Conservation (phyloP, 2,797 vertebrate genomes). For the Valencia hispanica region DNA sequence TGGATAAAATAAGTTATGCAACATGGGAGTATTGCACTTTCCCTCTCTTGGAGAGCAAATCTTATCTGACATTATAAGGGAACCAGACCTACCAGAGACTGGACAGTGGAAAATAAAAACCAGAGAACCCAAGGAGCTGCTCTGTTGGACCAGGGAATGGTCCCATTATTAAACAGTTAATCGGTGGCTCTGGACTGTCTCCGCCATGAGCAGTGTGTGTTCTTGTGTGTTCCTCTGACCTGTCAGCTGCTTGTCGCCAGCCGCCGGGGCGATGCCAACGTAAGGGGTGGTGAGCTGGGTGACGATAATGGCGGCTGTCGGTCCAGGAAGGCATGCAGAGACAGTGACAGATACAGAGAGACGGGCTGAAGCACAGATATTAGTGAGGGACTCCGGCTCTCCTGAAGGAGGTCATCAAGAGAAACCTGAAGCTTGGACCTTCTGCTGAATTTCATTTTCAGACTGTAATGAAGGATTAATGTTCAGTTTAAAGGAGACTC, state of each 20-base stretch:
- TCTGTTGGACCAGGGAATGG: no score
- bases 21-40: no score
- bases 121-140: no score
- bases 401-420: background rate
- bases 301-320: slow-evolving; percentile 94
- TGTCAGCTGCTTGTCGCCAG: slow-evolving; percentile 93
- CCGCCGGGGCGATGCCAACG: slow-evolving; percentile 89
- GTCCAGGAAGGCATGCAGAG: slow-evolving; percentile 78
- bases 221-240: slow-evolving; percentile 72
- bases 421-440: background rate
- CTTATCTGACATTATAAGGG: no score
- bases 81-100: no score
- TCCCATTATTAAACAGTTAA: no score
- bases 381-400: slow-evolving; percentile 45
- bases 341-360: slow-evolving; percentile 82
- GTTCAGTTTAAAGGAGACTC: background rate
- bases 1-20: no score
- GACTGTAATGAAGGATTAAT: no score
- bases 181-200: no score
- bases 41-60: no score
- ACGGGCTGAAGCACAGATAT: slow-evolving; percentile 38
- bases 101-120: no score
- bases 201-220: background rate
- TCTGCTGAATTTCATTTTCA: background rate
- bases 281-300: slow-evolving; percentile 97